These are phyloP conservation scores for Diaperis boleti DNA, from an alignment of 2,888 invertebrate species.

Conservation along the genomic window DNA sequence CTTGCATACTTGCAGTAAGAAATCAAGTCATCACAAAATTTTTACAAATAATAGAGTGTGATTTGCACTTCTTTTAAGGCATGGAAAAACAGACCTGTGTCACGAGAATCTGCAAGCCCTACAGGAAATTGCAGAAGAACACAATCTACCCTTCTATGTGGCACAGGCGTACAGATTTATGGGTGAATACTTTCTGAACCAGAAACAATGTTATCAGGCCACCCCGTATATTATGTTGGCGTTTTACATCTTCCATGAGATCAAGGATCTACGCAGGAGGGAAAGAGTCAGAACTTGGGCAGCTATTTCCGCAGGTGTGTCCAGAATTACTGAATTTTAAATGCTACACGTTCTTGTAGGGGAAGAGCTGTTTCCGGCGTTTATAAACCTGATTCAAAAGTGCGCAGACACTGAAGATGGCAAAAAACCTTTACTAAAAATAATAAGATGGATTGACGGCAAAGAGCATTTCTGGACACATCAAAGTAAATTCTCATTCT, in stretches of 20 bases:
- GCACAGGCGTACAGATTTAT: constrained; percentile 60
- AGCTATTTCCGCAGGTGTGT: constrained; percentile 38
- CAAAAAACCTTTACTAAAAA: constrained; percentile 11
- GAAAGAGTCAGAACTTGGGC: constrained; percentile 30
- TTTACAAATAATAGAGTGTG: too few species aligned
- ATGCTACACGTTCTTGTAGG: too few species aligned
- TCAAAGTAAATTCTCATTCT: constrained; percentile 17
- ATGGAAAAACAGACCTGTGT: constrained; percentile 53
- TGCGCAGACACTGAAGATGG: constrained; percentile 16
- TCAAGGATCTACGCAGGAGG: constrained; percentile 6
- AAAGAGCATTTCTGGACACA: constrained; percentile 29
- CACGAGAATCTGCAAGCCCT: constrained; percentile 53
- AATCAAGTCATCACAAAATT: neutral
- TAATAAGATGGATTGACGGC: constrained; percentile 28
- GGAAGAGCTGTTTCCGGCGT: constrained; percentile 32
- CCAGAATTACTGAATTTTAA: too few species aligned
- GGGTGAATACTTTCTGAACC: constrained; percentile 61
- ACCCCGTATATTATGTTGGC: constrained; percentile 58
- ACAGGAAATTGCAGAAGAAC: constrained; percentile 51
- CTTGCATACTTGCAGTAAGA: constrained; percentile 69
- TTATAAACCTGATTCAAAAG: constrained; percentile 10
- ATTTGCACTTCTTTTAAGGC: constrained; percentile 44
- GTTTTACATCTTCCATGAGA: constrained; percentile 43
- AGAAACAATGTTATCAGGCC: constrained; percentile 55
- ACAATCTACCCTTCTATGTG: constrained; percentile 55